Percentiles rank a stretch among this genome's conserved stretches.
Evolutionary conservation across 2,113 vertebrate species (phyloP).

Genomic region (Anolis sagrei): DNA sequence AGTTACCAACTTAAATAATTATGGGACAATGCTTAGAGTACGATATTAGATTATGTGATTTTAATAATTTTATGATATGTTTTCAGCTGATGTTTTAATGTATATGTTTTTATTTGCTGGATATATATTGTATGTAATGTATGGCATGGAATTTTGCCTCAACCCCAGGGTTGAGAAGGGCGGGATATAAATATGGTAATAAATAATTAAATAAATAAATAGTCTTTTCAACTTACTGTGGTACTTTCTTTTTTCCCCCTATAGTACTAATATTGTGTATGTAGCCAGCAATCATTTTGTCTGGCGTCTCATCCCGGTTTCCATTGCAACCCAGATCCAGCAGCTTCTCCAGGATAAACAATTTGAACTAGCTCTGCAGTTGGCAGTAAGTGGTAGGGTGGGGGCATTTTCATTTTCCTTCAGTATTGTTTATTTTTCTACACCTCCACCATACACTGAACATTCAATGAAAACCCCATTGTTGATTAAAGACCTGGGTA

Average conservation of each 20-base stretch:
- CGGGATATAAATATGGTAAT: too few species aligned
- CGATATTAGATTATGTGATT: too few species aligned
- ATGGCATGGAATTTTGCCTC: too few species aligned
- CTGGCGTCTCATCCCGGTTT: constrained; percentile 96
- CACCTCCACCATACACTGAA: background rate
- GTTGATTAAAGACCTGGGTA: fast-evolving
- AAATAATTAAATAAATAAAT: too few species aligned
- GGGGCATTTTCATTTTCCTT: background rate
- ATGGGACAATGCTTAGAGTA: background rate
- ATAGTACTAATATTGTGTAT: constrained; percentile 93
- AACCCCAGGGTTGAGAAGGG: too few species aligned
- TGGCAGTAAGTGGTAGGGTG: constrained; percentile 85
- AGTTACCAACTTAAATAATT: constrained; percentile 14
- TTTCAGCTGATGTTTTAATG: too few species aligned
- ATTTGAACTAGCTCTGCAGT: constrained; percentile 95
- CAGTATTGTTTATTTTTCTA: background rate
- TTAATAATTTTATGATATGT: too few species aligned
- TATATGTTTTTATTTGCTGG: too few species aligned
- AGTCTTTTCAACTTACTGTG: background rate
- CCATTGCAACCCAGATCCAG: constrained; percentile 95
- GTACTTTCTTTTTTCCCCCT: constrained; percentile 37
- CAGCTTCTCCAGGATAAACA: constrained; percentile 98
- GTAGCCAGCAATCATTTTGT: constrained; percentile 99
- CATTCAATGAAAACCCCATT: background rate
- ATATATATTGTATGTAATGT: too few species aligned